Evolutionary conservation across 2,113 vertebrate genomes (phyloP).

Genomic region (Aphyosemion australe): DNA sequence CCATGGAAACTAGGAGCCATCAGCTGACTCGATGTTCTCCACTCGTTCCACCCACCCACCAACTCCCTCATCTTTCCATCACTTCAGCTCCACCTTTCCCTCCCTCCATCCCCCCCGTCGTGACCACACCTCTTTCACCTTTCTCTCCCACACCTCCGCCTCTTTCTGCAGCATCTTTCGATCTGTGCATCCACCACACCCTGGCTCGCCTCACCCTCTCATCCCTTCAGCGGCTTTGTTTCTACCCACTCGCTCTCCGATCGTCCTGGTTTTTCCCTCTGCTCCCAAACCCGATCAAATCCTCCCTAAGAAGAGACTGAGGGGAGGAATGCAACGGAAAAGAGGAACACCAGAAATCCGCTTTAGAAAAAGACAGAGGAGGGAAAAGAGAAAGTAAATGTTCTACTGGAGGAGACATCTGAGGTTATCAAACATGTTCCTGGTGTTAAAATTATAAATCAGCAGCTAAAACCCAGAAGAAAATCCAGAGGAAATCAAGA

Average conservation of each 20-base stretch:
- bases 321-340: neutral
- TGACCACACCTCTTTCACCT: constrained; percentile 37
- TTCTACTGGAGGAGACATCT: too few species aligned
- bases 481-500: too few species aligned
- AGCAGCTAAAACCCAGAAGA: too few species aligned
- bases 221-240: constrained; percentile 4
- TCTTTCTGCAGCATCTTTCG: constrained; percentile 31
- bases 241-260: constrained; percentile 18
- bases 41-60: constrained; percentile 53
- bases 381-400: too few species aligned
- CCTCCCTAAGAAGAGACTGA: constrained; percentile 12
- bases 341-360: neutral
- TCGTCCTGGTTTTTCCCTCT: neutral
- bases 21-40: constrained; percentile 79
- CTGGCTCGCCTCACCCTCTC: constrained; percentile 48
- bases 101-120: neutral
- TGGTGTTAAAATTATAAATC: too few species aligned
- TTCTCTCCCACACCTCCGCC: constrained; percentile 29
- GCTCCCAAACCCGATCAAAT: constrained; percentile 29
- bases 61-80: constrained; percentile 56
- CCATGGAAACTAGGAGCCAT: constrained; percentile 83
- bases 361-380: constrained; percentile 6
- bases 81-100: constrained; percentile 19
- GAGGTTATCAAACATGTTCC: too few species aligned
- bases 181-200: constrained; percentile 44